Percentiles rank a stretch among this genome's conserved stretches.
Conservation (phyloP, 1,140 invertebrate genomes). For the Helicoverpa armigera region DNA sequence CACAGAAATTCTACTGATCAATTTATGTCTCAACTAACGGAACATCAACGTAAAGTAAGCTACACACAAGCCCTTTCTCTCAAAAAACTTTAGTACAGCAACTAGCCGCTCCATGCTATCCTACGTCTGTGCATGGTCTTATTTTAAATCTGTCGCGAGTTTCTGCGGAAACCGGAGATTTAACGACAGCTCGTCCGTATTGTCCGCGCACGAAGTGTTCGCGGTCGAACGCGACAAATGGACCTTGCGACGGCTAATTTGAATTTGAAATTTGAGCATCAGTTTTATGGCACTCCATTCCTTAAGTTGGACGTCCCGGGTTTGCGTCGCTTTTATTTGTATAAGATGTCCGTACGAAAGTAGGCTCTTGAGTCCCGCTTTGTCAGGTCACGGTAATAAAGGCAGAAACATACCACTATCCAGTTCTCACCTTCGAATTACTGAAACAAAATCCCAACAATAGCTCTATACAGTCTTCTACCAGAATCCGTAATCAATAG, state of each 20-base stretch:
- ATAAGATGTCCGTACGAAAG: slow-evolving; percentile 32
- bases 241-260: slow-evolving; percentile 76
- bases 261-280: slow-evolving; percentile 80
- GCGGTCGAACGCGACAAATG: slow-evolving; percentile 65
- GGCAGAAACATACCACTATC: no score
- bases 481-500: no score
- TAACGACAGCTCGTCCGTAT: slow-evolving; percentile 80
- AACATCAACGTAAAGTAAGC: not conserved
- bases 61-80: not conserved
- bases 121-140: slow-evolving; percentile 66
- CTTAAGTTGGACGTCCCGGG: slow-evolving; percentile 34
- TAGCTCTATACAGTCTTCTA: no score
- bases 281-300: slow-evolving; percentile 69
- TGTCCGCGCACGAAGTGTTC: slow-evolving; percentile 78
- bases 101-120: slow-evolving; percentile 32
- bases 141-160: slow-evolving; percentile 77
- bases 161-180: slow-evolving; percentile 81
- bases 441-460: no score
- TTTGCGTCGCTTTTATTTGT: slow-evolving; percentile 45
- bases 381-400: not conserved
- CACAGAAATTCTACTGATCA: not conserved
- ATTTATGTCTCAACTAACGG: slow-evolving; percentile 10
- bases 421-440: no score
- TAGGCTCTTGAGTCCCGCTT: not conserved
- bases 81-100: not conserved